Conservation (phyloP, 2,113 vertebrate genomes). For the Bungarus multicinctus region DNA sequence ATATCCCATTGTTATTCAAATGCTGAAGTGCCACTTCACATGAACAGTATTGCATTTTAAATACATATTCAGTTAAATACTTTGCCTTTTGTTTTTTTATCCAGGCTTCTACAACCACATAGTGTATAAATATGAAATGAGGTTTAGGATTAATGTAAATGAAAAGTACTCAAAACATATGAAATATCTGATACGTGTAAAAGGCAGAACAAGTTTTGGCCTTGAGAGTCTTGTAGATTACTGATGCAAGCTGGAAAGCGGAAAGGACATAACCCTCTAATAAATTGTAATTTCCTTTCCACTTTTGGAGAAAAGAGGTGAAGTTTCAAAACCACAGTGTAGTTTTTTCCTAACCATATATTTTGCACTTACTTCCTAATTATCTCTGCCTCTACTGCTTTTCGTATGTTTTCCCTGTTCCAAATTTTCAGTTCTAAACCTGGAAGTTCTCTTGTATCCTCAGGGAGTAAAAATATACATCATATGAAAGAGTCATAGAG, state of each 20-base stretch:
- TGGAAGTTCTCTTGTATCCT: background rate
- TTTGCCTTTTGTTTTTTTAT: background rate
- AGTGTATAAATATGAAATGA: background rate
- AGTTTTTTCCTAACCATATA: background rate
- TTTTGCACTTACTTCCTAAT: background rate
- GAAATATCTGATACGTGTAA: background rate
- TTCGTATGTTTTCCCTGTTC: background rate
- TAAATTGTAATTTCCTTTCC: background rate
- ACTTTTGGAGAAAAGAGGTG: background rate
- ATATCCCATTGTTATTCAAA: background rate
- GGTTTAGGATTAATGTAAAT: background rate
- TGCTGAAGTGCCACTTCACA: background rate
- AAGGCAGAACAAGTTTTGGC: background rate
- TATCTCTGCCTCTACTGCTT: background rate
- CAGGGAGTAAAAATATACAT: background rate
- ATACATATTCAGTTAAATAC: background rate
- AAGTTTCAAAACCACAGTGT: background rate
- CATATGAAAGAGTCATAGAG: background rate
- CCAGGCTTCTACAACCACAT: background rate
- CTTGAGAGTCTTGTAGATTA: background rate
- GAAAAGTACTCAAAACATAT: background rate
- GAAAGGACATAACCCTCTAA: background rate
- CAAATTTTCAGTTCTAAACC: background rate
- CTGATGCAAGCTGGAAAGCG: background rate
- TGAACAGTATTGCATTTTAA: background rate